Base-by-base conservation (phyloP, 2,888 invertebrate genomes). In the Cylindroiulus punctatus region DNA sequence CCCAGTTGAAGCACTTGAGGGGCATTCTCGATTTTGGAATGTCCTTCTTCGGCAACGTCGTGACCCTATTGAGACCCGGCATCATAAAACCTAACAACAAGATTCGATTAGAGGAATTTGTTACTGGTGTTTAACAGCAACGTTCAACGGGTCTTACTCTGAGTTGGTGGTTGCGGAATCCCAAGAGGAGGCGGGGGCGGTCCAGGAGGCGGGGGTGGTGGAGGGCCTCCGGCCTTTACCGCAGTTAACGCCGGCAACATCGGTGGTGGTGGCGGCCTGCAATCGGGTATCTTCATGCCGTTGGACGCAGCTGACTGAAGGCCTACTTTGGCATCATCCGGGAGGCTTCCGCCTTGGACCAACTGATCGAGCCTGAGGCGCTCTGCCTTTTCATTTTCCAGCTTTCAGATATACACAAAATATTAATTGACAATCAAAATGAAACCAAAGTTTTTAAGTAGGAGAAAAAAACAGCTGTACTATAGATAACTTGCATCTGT, bases 1-100 rank as follows among this genome's bases (percentile, higher is more conserved):
- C 96, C 99, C 99, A 99, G 92, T 99, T 99, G 92, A 99, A 97
- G 86, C 97, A 97, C 91, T 98, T 98, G 86, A 99, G 92, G 0
- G 98, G 97, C 91, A 96, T 96, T 7, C 96, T 94, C 0, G 98
- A 96, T 89, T 96, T 96, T 17, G 99, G 99, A 87, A 97, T 96
- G 91, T 97, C 96, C 91, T 97, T 97, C 87, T 89, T 88, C 1
- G 52, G 52, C 52, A 57, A 7, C 52, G n/a, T n/a, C 5, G 52
- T n/a, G 52, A 57, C 52, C n/a, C n/a, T 57, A 17, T 57, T 57
- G 17, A 57, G 52, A 19, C 52, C 52, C n/a, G 52, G 52, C 52
- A 81, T 4, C 84, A 85, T 65, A 76, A 86, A 86, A 12, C 88
- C 88, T 0, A 87, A 87, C 0, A 88, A 26, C 3, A 26, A 36